Conservation (phyloP, 2,113 vertebrate species). For the Benitochromis conjunctus region DNA sequence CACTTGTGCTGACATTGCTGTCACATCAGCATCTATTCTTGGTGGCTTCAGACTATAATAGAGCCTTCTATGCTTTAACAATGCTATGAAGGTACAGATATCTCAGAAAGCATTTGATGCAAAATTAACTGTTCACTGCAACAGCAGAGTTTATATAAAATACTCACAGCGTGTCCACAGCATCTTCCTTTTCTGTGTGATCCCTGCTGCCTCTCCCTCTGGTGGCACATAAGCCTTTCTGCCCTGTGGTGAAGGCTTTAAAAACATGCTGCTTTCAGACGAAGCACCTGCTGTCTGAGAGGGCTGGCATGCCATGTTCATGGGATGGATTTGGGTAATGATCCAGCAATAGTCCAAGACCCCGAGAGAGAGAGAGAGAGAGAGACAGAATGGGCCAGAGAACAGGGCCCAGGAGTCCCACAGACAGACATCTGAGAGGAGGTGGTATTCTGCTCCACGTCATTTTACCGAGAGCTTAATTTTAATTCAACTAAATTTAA, state of each 20-base stretch:
- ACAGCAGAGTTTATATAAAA: neutral
- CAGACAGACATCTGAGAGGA: slow-evolving; percentile 5
- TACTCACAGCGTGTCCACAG: neutral
- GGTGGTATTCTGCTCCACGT: neutral
- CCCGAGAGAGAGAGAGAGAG: neutral
- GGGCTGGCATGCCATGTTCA: neutral
- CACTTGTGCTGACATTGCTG: slow-evolving; percentile 4
- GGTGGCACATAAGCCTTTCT: neutral
- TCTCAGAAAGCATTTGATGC: neutral
- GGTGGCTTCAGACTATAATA: neutral
- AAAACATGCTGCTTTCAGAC: slow-evolving; percentile 36
- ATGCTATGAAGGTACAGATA: neutral
- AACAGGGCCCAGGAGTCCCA: neutral
- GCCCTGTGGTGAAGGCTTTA: slow-evolving; percentile 30
- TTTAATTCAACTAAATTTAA: neutral
- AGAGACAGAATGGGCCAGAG: neutral
- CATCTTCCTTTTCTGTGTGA: neutral
- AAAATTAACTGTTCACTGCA: neutral
- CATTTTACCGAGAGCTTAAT: neutral
- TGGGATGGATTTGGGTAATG: slow-evolving; percentile 51
- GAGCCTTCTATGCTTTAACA: neutral
- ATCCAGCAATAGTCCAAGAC: slow-evolving; percentile 26
- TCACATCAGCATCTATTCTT: slow-evolving; percentile 20
- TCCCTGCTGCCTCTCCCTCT: neutral
- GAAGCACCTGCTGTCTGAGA: slow-evolving; percentile 22